Evolutionary conservation across 2,113 vertebrate species (phyloP).

Genomic region (Protobothrops mucrosquamatus): DNA sequence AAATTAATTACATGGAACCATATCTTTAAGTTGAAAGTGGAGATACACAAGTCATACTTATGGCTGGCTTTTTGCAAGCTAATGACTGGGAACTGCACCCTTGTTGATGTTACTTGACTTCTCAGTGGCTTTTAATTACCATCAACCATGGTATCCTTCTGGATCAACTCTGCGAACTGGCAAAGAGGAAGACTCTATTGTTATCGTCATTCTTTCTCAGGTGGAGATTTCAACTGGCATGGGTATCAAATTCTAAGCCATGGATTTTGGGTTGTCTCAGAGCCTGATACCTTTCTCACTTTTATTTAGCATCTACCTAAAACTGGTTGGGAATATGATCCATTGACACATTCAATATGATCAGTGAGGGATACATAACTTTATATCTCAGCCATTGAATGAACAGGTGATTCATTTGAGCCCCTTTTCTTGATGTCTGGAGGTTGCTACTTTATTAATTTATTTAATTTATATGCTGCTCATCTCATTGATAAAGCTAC

Average conservation of each 20-base stretch:
- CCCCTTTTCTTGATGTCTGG: neutral
- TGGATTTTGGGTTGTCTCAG: neutral
- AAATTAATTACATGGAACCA: neutral
- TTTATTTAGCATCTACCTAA: neutral
- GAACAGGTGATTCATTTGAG: neutral
- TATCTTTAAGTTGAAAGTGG: neutral
- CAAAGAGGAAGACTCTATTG: neutral
- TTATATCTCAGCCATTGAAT: neutral
- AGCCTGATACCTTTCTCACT: neutral
- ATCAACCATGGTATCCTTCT: neutral
- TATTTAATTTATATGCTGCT: neutral
- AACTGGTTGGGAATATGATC: neutral
- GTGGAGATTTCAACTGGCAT: neutral
- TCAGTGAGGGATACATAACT: neutral
- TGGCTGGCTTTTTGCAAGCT: neutral
- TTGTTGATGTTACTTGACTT: neutral
- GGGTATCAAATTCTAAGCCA: neutral
- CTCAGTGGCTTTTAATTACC: neutral
- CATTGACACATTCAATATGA: neutral
- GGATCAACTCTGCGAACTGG: neutral
- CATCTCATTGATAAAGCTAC: neutral
- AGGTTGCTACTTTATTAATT: neutral
- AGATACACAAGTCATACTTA: neutral
- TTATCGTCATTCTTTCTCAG: neutral
- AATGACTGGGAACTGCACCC: neutral